These are phyloP conservation scores for Acromyrmex echinatior DNA, from an alignment of 1,140 invertebrate species.

Conservation along the genomic window DNA sequence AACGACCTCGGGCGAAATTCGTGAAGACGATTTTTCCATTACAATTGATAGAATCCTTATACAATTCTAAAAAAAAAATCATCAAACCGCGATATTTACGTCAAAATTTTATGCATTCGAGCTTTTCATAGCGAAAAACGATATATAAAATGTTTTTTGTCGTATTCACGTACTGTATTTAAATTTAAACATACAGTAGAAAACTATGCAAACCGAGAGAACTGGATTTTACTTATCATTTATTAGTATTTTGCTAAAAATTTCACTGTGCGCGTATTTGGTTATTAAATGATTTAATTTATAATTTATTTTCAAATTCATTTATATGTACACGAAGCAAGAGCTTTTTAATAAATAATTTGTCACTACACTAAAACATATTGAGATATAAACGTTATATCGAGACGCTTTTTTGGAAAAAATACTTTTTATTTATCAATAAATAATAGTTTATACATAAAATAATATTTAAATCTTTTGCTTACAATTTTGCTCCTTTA, in stretches of 20 bases:
- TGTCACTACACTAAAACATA: background rate
- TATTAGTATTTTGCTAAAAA: background rate
- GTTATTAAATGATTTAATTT: background rate
- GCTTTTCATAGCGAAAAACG: background rate
- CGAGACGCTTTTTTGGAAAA: background rate
- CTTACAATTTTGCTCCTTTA: background rate
- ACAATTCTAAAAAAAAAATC: background rate
- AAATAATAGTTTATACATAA: conserved; percentile 12
- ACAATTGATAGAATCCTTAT: background rate
- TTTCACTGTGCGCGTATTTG: background rate
- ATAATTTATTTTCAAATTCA: background rate
- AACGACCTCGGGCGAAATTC: background rate
- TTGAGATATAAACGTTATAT: background rate
- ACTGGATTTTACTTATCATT: background rate
- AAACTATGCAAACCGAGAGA: no score
- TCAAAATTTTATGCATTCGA: background rate
- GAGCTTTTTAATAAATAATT: background rate
- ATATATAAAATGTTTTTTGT: conserved; percentile 21
- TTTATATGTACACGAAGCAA: background rate
- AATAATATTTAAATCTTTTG: background rate
- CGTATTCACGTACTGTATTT: background rate
- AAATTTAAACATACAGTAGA: background rate
- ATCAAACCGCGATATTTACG: background rate
- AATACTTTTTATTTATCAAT: background rate
- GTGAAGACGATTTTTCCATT: conserved; percentile 15